Base-by-base conservation (phyloP, 1,140 invertebrate species). In the Conus ventricosus region DNA sequence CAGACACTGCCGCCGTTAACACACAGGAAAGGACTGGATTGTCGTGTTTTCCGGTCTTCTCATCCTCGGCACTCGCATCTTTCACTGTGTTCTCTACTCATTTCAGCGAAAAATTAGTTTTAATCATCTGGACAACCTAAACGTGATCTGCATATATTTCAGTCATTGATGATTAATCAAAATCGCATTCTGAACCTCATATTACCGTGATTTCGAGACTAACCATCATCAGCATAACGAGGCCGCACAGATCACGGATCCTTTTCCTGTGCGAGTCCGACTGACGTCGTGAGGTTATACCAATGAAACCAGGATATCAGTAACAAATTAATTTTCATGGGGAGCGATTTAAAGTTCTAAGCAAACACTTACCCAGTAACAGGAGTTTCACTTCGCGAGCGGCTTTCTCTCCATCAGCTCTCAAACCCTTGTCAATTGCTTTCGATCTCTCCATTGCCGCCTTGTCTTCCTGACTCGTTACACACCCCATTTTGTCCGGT, bases 321-420 rank as follows among this genome's bases (percentile, higher is more conserved):
- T 39, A 39, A 39, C 39, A 39, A 39, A 39, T 39, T 39, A 39
- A 39, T 39, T 39, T 39, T 39, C 39, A 39, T 3, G 3, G 39
- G 39, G 39, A 39, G 39, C 39, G 39, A 39, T 39, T 39, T 39
- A 39, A 39, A 39, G 39, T 39, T 39, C 39, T 39, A 39, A 39
- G 39, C 17, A 82, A 15, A 82, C 55, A 91, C 90, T 92, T 96
- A 98, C 98, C 98, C 89, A 98, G 96, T 86, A 98, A 95, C 81
- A 98, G 96, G 85, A 98, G 96, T 96, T 98, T 98, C 91, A 98
- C 98, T 96, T 98, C 97, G 92, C 97, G 97, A 63, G 97, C 97
- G 89, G 97, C 97, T 90, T 97, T 96, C 96, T 98, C 97, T 90
- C 97, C 97, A 96, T 98, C 98, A 83, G 97, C 97, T 92, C 97